Evolutionary conservation across 2,888 invertebrate species (phyloP), one percentile per base, ranked within the genome.

Genomic region (Drosophila monieri): DNA sequence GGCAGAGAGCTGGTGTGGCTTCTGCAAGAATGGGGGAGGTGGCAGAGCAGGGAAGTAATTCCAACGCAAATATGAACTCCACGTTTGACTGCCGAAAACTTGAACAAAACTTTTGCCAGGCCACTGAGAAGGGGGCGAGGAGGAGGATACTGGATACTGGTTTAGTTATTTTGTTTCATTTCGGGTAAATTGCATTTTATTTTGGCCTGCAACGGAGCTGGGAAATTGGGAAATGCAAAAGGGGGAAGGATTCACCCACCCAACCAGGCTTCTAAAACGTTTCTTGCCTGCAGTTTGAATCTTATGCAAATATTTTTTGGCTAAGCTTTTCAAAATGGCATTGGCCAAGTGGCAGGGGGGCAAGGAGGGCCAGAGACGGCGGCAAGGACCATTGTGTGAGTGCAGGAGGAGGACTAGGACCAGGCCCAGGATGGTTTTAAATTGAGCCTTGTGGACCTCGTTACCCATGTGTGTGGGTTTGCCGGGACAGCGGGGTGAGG

Each of bases 271-370:
- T 44, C 53, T 66, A 65, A 65, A 69, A 61, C 61, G 74, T 62
- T 72, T 56, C 74, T 80, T 71, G 84, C 74, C 68, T 81, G 81
- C 85, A 85, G 75, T 77, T 83, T 69, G 74, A 74, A 84, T 84
- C 86, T 76, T 88, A 85, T 88, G 83, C 83, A 84, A 88, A 84
- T 84, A 85, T 75, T 88, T 71, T 85, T 72, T 62, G 80, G 75
- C 74, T 83, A 76, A 85, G 86, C 88, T 72, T 69, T 77, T 72
- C 83, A 60, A 76, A 85, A 65, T 76, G 75, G 69, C 76, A 70
- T 51, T 62, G 69, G 44, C 56, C 44, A 30, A 43, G 47, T 37
- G 58, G 51, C 15, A 8, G 30, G 49, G 47, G 30, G 30, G 32
- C 9, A 47, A 47, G 32, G 18, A 18, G 18, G n/a, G n/a, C n/a